These are phyloP conservation scores for Thymallus thymallus DNA, from an alignment of 2,113 vertebrate species.

Conservation along the genomic window DNA sequence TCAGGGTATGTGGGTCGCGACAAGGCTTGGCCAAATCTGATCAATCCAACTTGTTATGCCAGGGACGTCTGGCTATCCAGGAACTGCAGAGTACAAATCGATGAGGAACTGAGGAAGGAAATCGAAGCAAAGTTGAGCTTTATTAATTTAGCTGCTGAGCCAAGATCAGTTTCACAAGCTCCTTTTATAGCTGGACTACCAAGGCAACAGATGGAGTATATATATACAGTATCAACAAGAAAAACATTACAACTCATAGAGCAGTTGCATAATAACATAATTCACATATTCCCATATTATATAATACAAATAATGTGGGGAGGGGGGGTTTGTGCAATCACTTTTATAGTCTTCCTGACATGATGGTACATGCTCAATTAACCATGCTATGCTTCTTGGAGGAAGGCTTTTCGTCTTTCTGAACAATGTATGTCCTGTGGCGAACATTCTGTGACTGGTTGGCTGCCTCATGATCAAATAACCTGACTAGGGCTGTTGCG, in stretches of 20 bases:
- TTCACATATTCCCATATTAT: no score
- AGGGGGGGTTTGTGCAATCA: no score
- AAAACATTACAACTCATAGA: no score
- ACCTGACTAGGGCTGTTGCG: no score
- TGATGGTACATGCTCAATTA: background rate
- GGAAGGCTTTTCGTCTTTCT: background rate
- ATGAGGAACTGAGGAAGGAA: conserved; percentile 1
- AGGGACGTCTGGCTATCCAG: conserved; percentile 9
- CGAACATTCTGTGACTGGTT: background rate
- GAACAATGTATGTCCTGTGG: background rate
- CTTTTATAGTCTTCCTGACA: no score
- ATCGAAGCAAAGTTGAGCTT: conserved; percentile 5
- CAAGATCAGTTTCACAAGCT: background rate
- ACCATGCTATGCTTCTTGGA: conserved; percentile 3
- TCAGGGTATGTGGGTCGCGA: background rate
- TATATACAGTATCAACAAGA: background rate
- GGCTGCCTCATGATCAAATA: background rate
- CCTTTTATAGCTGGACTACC: background rate
- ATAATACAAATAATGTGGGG: no score
- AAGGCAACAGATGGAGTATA: background rate
- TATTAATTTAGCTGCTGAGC: conserved; percentile 9
- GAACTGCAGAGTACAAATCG: conserved; percentile 19
- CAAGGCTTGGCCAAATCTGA: conserved; percentile 8
- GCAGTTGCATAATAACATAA: no score
- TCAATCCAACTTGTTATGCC: conserved; percentile 11